Evolutionary conservation across 2,113 vertebrate genomes (phyloP).

Genomic region (Narcine bancroftii): DNA sequence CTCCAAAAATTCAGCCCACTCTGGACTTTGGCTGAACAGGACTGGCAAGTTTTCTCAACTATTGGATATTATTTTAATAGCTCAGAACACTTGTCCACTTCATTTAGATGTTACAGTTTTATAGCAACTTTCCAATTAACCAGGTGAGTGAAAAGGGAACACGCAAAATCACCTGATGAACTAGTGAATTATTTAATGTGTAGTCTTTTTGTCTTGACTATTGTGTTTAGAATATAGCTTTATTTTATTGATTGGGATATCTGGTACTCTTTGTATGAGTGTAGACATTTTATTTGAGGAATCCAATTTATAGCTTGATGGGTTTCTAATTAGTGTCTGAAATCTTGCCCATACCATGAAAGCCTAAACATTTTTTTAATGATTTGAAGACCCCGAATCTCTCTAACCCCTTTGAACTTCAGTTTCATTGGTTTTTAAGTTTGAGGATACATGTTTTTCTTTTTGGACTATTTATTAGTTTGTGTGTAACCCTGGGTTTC

Average conservation of each 20-base stretch:
- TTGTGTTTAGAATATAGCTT: neutral
- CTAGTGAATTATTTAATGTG: neutral
- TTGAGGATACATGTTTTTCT: neutral
- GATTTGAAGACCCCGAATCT: neutral
- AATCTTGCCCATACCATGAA: neutral
- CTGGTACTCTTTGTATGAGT: neutral
- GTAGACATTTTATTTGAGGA: neutral
- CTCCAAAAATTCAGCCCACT: too few species aligned
- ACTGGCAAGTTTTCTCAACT: too few species aligned
- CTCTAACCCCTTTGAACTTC: too few species aligned
- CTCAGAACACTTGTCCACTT: too few species aligned
- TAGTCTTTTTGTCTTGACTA: neutral
- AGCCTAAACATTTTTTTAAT: neutral
- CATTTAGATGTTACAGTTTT: too few species aligned
- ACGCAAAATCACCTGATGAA: too few species aligned
- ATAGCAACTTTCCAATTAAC: too few species aligned
- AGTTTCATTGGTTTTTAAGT: neutral
- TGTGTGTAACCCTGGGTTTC: slow-evolving; percentile 1
- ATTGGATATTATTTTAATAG: too few species aligned
- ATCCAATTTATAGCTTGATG: neutral
- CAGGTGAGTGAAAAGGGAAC: too few species aligned
- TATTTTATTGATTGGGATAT: neutral
- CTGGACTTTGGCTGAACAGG: too few species aligned
- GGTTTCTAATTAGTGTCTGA: neutral
- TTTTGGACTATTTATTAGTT: neutral